Evolutionary conservation across 2,113 vertebrate genomes (phyloP).

Genomic region (Meleagris gallopavo): DNA sequence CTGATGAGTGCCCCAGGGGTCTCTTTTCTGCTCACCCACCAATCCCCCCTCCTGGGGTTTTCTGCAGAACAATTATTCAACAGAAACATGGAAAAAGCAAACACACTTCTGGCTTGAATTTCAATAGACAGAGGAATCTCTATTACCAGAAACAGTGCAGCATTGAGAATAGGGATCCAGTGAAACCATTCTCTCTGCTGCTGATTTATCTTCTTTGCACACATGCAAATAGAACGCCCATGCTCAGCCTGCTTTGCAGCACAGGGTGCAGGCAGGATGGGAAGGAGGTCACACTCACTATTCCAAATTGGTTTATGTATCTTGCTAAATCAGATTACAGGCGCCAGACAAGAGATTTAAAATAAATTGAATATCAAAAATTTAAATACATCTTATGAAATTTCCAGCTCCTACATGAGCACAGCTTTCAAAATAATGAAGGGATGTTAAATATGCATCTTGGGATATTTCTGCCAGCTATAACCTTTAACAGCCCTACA

Average conservation of each 20-base stretch:
- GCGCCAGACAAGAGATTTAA: neutral
- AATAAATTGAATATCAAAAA: conserved; percentile 66
- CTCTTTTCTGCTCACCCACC: neutral
- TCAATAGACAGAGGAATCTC: neutral
- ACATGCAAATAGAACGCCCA: neutral
- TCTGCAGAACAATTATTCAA: neutral
- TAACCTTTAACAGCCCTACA: neutral
- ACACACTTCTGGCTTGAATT: neutral
- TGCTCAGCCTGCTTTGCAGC: neutral
- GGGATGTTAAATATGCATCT: conserved; percentile 24
- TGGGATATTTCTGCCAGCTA: conserved; percentile 10
- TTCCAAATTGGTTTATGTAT: neutral
- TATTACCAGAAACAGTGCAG: neutral
- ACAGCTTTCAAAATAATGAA: neutral
- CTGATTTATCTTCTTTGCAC: neutral
- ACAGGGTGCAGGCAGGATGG: neutral
- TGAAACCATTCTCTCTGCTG: neutral
- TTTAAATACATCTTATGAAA: conserved; percentile 20
- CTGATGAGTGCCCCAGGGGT: accelerated
- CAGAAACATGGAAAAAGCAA: neutral
- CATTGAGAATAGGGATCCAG: neutral
- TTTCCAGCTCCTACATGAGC: conserved; percentile 25
- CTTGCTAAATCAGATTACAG: neutral
- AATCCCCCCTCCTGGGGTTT: neutral
- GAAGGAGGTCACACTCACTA: neutral